Evolutionary conservation across 1,140 invertebrate genomes (phyloP).

Genomic region (Tetramorium parvispinum): DNA sequence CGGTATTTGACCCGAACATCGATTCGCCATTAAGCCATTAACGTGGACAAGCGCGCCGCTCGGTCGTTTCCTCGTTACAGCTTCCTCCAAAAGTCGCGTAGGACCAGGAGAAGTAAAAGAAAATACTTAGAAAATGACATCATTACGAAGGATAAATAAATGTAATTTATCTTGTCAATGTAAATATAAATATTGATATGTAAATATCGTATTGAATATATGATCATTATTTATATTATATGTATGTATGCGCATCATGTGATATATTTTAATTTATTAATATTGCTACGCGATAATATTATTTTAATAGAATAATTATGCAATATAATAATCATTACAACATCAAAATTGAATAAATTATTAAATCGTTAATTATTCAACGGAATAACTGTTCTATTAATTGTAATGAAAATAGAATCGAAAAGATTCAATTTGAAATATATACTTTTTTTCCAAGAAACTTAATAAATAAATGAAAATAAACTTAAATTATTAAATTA

Average conservation of each 20-base stretch:
- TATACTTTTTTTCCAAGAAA: neutral
- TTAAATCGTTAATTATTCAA: neutral
- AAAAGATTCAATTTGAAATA: neutral
- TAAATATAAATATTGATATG: neutral
- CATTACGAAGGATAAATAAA: neutral
- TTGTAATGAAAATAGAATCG: neutral
- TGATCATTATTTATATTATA: conserved; percentile 1
- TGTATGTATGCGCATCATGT: neutral
- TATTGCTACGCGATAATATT: neutral
- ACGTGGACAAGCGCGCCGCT: conserved; percentile 48
- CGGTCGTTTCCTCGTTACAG: conserved; percentile 53
- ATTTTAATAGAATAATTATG: neutral
- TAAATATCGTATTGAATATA: neutral
- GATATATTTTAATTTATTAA: neutral
- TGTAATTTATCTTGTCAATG: too few relatives aligned
- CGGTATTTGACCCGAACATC: conserved; percentile 77
- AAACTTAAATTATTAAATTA: neutral
- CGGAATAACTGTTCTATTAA: neutral
- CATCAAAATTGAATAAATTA: neutral
- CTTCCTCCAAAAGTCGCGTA: conserved; percentile 35
- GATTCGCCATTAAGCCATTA: conserved; percentile 82
- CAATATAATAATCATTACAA: neutral
- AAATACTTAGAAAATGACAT: neutral
- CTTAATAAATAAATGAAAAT: neutral
- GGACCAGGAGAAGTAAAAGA: neutral